Base-by-base conservation (phyloP, 2,113 vertebrate genomes). In the Nibea coibor region DNA sequence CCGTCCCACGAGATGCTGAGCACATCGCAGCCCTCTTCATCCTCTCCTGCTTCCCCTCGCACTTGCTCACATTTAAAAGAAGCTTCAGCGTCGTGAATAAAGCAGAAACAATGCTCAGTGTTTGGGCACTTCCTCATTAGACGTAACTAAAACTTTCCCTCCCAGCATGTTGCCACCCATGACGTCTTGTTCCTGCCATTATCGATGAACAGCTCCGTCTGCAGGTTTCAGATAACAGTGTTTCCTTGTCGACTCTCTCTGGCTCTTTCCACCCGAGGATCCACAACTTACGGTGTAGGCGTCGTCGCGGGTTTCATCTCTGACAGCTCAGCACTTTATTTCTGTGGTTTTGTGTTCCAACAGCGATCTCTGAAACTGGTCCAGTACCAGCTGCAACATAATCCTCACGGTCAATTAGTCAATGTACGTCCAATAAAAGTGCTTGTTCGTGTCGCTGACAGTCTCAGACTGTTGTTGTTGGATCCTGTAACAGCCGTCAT, bases 1-100 rank as follows among this genome's bases (percentile, higher is more conserved):
- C 2, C 17, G 15, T 87, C 89, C 84, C 84, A 66, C 11, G 39
- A 64, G 82, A 72, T 6, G 1, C 2, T 47, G 61, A 90, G 75
- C 59, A 59, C 86, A 75, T 81, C 84, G 6, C 58, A 31, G 48
- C 69, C 67, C 50, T 20, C 15, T 68, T 53, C 16, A 19, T 4
- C 58, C 78, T 67, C 54, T 63, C 45, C 16, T 15, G 15, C 48
- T 14, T 24, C 5, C 14, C 35, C 28, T 67, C 47, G 4, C 39
- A 24, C 28, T 56, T 50, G 2, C 42, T 53, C 19, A 72, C 26
- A 64, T 12, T 35, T 54, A 35, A 62, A 64, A 54, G 63, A 11
- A 51, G 43, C 58, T 72, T 51, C 4, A 17, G 5, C 24, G 63
- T 31, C 14, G 12, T 31, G 8, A 17, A 74, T 74, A 15, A 19